Evolutionary conservation across 2,797 vertebrate species (phyloP).

Genomic region (Pterois miles): DNA sequence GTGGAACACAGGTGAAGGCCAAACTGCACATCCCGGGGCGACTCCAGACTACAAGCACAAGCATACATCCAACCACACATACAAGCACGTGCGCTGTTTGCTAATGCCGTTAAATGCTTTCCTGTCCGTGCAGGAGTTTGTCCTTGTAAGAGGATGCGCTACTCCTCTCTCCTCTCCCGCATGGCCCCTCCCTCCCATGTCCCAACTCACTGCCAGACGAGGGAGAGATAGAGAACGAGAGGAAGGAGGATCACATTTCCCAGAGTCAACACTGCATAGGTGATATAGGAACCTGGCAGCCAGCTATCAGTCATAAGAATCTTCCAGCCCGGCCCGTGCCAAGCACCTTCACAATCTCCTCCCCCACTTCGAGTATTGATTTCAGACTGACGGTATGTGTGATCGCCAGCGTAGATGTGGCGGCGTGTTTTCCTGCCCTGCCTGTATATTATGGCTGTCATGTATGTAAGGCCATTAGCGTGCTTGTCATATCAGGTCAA

Average conservation of each 20-base stretch:
- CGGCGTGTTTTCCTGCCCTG: slow-evolving; percentile 9
- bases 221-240: slow-evolving; percentile 25
- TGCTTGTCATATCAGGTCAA: slow-evolving; percentile 40
- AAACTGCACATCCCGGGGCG: slow-evolving; percentile 8
- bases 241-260: slow-evolving; percentile 61
- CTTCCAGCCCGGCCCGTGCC: not conserved
- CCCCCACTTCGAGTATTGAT: slow-evolving; percentile 54
- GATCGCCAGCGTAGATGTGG: slow-evolving; percentile 31
- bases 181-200: slow-evolving; percentile 16
- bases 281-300: slow-evolving; percentile 59
- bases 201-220: slow-evolving; percentile 19
- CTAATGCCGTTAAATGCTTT: slow-evolving; percentile 51
- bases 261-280: slow-evolving; percentile 54
- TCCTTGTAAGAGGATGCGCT: slow-evolving; percentile 60
- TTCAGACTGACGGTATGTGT: slow-evolving; percentile 41
- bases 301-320: slow-evolving; percentile 53
- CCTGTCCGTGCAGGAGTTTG: slow-evolving; percentile 37
- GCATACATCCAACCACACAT: not conserved
- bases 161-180: slow-evolving; percentile 19
- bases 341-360: slow-evolving; percentile 17
- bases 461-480: slow-evolving; percentile 51
- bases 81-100: slow-evolving; percentile 18
- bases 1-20: slow-evolving; percentile 56
- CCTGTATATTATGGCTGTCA: slow-evolving; percentile 49
- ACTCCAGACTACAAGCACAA: slow-evolving; percentile 1